Evolutionary conservation across 2,113 vertebrate species (phyloP), one percentile per base, ranked within the genome.

Genomic region (Rhagologus leucostigma): DNA sequence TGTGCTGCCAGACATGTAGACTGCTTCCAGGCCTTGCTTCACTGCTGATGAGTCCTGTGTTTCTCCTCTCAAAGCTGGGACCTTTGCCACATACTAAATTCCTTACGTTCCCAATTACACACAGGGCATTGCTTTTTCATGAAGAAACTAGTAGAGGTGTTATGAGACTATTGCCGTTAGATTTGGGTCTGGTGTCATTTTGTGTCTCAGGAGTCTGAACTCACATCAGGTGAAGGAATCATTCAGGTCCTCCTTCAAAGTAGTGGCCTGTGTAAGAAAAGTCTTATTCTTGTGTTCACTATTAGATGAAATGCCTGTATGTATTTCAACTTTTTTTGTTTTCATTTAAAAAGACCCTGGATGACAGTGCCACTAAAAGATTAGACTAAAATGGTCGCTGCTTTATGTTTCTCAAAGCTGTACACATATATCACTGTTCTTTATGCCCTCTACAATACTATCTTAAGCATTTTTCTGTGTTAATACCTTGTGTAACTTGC

Each of bases 161-260:
- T 77, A 41, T 52, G 29, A 79, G n/a, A 57, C 14, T 57, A 7
- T 41, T 50, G 24, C 16, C 0, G 0, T 63, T 64, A 22, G 4
- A 6, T 62, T 87, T 35, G 37, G 15, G 16, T 29, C 29, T 62
- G 37, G 7, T 70, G 29, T 70, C 8, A 42, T 30, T 81, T 52
- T 65, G 23, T 50, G 16, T 91, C 26, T 80, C 39, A 55, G 15
- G 33, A 73, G 16, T 18, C 13, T 41, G 18, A 94, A 62, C 55
- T n/a, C 33, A 19, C 8, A 67, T 39, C 35, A 57, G 26, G 19
- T 62, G 55, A 89, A 7, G 52, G n/a, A 93, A 81, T 49, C 9
- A 4, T 67, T 73, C 29, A 47, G 30, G 7, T 39, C 76, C 4
- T 33, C 5, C 37, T 77, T 30, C 30, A 59, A 53, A 91, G 41